phyloP scores from a whole-genome alignment of 2,113 vertebrate species.

The Sminthopsis crassicaudata region DNA sequence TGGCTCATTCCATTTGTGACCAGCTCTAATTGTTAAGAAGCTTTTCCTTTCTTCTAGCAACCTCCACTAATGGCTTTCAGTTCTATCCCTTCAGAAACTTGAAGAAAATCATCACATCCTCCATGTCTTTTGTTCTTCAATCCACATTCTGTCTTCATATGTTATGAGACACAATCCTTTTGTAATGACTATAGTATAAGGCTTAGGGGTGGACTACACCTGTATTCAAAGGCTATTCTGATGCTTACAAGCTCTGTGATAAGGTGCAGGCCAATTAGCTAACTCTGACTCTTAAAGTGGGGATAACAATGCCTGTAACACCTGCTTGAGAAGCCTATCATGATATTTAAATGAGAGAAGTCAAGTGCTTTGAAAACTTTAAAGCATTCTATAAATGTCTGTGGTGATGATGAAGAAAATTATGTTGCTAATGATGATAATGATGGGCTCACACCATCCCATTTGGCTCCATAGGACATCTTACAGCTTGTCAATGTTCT shows the following conservation, averaged over 20 bases:
- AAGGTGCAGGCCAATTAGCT: not conserved
- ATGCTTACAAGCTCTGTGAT: fast-evolving
- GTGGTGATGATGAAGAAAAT: not conserved
- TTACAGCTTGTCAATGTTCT: not conserved
- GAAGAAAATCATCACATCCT: not conserved
- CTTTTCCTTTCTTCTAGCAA: not conserved
- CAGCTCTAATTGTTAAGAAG: not conserved
- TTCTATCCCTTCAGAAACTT: not conserved
- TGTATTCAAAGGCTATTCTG: not conserved
- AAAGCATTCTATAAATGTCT: not conserved
- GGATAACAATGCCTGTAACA: not conserved
- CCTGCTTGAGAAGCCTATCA: not conserved
- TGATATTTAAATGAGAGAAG: not conserved
- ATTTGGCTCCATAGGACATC: not conserved
- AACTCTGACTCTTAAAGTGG: not conserved
- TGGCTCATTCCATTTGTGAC: not conserved
- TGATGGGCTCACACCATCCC: not conserved
- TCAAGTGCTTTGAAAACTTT: not conserved
- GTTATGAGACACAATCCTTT: not conserved
- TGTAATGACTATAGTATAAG: not conserved
- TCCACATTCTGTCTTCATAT: not conserved
- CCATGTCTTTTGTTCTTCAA: not conserved
- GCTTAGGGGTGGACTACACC: not conserved
- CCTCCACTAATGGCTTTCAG: not conserved
- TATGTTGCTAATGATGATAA: not conserved